Evolutionary conservation across 2,113 vertebrate genomes (phyloP), one percentile per base, ranked within the genome.

Genomic region (Anas platyrhynchos): DNA sequence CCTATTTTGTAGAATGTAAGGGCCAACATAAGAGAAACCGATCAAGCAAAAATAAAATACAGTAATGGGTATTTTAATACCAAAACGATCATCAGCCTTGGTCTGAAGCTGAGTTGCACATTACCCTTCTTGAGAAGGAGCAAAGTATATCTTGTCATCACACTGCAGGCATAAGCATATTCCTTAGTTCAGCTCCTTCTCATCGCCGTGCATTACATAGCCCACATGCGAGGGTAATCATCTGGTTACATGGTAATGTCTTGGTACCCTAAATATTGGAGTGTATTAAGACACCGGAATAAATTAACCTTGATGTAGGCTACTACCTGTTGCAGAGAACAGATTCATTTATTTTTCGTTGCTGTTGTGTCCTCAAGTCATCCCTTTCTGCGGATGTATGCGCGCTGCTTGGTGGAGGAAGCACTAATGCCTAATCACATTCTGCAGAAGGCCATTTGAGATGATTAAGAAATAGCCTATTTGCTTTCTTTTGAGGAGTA

Each of bases 251-350:
- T 12, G 34, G 25, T 69, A 50, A 22, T 61, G 7, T 84, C 68
- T 93, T 75, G 34, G 16, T 66, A 29, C 43, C 13, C 25, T 75
- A 68, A 93, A 50, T 58, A 83, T 6, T 86, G 68, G 26, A 56
- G 25, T 73, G 59, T 34, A n/a, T 76, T 62, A 86, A 79, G 63
- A 46, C 10, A 23, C 12, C 76, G 79, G 32, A 86, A 59, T 38
- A 79, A 71, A 92, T 71, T 88, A 85, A 87, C 34, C 41, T 94
- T 78, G 17, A 18, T 56, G 20, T 87, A 31, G 22, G 27, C 20
- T 59, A 27, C 25, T 87, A 38, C 23, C 34, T 68, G 13, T 46
- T 89, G 62, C n/a, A 69, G 89, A 91, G 43, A 90, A 32, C n/a
- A 89, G 88, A 90, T 73, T 36, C 22, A 36, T 86, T 59, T 65